Evolutionary conservation across 2,797 vertebrate genomes (phyloP).

Genomic region (Scomberomorus guttatus): DNA sequence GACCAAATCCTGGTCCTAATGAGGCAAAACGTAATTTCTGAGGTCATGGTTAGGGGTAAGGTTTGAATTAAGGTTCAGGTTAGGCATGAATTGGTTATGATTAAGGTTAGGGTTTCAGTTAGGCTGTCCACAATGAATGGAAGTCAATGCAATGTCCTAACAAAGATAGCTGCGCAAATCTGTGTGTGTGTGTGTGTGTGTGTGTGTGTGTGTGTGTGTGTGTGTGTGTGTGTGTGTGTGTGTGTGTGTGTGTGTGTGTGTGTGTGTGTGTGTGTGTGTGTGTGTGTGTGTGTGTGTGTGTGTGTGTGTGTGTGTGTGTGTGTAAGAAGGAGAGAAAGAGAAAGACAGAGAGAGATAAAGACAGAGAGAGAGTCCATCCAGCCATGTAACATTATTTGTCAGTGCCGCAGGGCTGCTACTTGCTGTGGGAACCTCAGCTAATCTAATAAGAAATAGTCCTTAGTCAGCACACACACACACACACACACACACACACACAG

Average conservation of each 20-base stretch:
- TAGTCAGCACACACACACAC: slow-evolving; percentile 30
- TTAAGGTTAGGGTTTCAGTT: too few relatives aligned
- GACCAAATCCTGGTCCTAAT: too few relatives aligned
- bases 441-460: slow-evolving; percentile 48
- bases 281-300: background rate
- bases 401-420: slow-evolving; percentile 38
- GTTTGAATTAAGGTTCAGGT: too few relatives aligned
- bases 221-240: background rate
- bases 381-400: slow-evolving; percentile 33
- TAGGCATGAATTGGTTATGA: too few relatives aligned
- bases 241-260: background rate
- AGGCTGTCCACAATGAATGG: too few relatives aligned
- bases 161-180: too few relatives aligned
- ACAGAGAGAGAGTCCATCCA: slow-evolving; percentile 15
- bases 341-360: background rate
- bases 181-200: background rate
- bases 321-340: background rate
- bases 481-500: slow-evolving; percentile 16
- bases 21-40: too few relatives aligned
- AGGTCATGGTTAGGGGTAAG: too few relatives aligned
- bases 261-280: slow-evolving; percentile 6
- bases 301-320: slow-evolving; percentile 4
- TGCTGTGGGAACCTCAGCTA: slow-evolving; percentile 45
- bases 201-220: too few relatives aligned
- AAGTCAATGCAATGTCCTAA: too few relatives aligned